Conservation (phyloP, 2,888 invertebrate genomes). For the Andrena camellia region DNA sequence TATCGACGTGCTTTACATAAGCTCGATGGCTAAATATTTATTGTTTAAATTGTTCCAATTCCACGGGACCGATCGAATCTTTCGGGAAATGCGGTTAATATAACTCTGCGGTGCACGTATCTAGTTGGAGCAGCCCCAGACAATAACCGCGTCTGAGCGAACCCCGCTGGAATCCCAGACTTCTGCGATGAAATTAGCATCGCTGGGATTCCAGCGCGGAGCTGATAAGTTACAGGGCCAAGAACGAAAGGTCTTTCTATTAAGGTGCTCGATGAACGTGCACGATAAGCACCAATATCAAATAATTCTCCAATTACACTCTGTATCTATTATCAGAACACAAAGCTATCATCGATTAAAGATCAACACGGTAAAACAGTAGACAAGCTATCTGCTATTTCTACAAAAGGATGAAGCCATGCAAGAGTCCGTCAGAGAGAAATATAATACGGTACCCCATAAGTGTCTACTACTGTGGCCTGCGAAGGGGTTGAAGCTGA, state of each 20-base stretch:
- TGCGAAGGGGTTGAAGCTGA: neutral
- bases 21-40: neutral
- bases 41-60: slow-evolving; percentile 35
- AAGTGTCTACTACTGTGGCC: neutral
- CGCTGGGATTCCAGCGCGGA: slow-evolving; percentile 79
- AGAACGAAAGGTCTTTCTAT: slow-evolving; percentile 30
- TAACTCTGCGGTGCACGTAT: slow-evolving; percentile 40
- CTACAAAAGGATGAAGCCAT: neutral
- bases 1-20: too few relatives aligned
- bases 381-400: neutral
- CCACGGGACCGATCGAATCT: slow-evolving; percentile 34
- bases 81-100: slow-evolving; percentile 58
- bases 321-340: too few relatives aligned
- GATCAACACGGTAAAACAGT: too few relatives aligned
- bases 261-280: slow-evolving; percentile 42
- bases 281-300: slow-evolving; percentile 15
- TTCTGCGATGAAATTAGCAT: slow-evolving; percentile 82
- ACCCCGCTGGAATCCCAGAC: slow-evolving; percentile 71
- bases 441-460: neutral
- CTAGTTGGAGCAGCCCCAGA: slow-evolving; percentile 23
- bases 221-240: slow-evolving; percentile 50
- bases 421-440: neutral
- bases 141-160: slow-evolving; percentile 40
- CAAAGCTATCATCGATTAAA: too few relatives aligned
- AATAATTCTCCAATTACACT: slow-evolving; percentile 35